These are phyloP conservation scores for Felis catus DNA, from an alignment of 2,113 vertebrate species.

Conservation along the genomic window DNA sequence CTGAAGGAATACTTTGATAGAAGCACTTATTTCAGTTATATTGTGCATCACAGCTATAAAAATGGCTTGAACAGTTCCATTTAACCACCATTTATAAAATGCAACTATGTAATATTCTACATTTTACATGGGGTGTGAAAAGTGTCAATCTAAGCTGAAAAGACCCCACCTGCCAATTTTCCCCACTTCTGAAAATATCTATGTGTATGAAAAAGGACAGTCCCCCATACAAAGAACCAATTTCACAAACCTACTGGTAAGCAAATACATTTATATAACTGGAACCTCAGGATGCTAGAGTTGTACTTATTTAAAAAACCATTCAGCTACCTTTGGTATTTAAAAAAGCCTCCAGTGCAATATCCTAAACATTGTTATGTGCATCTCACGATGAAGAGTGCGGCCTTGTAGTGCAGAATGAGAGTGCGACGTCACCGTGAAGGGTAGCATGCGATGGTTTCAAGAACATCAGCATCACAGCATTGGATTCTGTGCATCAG, in stretches of 20 bases:
- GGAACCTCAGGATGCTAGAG: conserved; percentile 76
- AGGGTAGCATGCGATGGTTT: conserved; percentile 83
- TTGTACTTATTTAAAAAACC: conserved; percentile 75
- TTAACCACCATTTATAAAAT: conserved; percentile 88
- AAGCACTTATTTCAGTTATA: conserved; percentile 85
- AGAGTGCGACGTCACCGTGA: conserved; percentile 75
- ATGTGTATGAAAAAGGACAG: conserved; percentile 81
- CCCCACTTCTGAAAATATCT: conserved; percentile 71
- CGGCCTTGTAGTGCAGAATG: conserved; percentile 80
- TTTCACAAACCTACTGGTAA: conserved; percentile 86
- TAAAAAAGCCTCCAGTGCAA: conserved; percentile 79
- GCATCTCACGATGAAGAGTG: conserved; percentile 82
- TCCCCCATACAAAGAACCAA: conserved; percentile 83
- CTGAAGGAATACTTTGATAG: conserved; percentile 83
- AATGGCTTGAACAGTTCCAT: conserved; percentile 88
- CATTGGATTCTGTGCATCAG: conserved; percentile 91
- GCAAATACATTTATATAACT: conserved; percentile 84
- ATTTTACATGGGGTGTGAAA: conserved; percentile 66
- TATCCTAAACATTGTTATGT: conserved; percentile 79
- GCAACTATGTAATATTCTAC: conserved; percentile 84
- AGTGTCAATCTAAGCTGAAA: conserved; percentile 44
- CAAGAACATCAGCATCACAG: conserved; percentile 84
- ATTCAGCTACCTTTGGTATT: conserved; percentile 79
- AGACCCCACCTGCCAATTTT: conserved; percentile 71
- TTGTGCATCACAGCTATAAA: conserved; percentile 86